Conservation (phyloP, 2,797 vertebrate species). For the Mycteria americana region DNA sequence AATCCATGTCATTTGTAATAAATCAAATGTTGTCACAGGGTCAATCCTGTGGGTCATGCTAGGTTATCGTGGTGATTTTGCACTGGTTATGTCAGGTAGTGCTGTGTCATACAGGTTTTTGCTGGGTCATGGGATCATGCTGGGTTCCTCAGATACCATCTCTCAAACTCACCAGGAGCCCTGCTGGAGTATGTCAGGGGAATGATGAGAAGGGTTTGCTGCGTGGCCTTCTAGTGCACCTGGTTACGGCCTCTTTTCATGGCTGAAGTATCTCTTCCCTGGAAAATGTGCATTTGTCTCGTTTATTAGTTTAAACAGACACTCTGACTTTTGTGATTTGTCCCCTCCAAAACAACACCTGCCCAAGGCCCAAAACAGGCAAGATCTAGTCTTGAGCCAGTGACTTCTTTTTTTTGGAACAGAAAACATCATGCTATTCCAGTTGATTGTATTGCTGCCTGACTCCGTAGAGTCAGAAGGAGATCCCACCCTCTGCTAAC, state of each 20-base stretch:
- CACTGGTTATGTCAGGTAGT: not conserved
- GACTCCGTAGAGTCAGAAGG: not conserved
- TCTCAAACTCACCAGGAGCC: not conserved
- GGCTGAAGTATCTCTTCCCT: not conserved
- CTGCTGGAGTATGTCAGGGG: not conserved
- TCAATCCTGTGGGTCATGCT: not conserved
- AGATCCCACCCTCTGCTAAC: not conserved
- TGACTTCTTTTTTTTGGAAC: not conserved
- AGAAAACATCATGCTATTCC: not conserved
- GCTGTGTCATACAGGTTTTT: not conserved
- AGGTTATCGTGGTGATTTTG: not conserved
- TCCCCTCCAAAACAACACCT: not conserved
- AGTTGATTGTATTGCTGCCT: not conserved
- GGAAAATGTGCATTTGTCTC: not conserved
- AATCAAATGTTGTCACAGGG: constrained; percentile 5
- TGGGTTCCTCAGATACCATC: not conserved
- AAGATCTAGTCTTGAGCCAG: not conserved
- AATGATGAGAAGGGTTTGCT: not conserved
- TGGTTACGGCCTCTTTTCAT: not conserved
- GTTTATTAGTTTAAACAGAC: not conserved
- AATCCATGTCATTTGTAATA: constrained; percentile 31
- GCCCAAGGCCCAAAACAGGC: not conserved
- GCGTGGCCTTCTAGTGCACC: not conserved
- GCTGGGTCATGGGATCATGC: not conserved
- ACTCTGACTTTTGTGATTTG: not conserved